Base-by-base conservation (phyloP, 2,113 vertebrate genomes). In the Amazona guildingii region DNA sequence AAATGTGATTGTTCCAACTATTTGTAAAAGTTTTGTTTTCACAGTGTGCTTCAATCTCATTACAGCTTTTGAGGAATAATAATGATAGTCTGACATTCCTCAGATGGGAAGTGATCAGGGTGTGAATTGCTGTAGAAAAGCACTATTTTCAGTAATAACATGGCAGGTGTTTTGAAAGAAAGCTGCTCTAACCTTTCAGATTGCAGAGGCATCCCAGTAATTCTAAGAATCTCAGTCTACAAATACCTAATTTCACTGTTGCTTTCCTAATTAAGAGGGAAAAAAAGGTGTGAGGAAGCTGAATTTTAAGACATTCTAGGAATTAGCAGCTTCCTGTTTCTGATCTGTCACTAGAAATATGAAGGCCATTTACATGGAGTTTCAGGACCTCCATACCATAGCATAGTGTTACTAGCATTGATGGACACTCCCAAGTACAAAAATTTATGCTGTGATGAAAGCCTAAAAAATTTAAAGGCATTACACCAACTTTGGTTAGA, bases 131-230 rank as follows among this genome's bases (percentile, higher is more conserved):
- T 83, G 49, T 57, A 92, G 86, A 73, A 82, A 84, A 89, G n/a
- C 52, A 57, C 21, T 90, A 48, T 87, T 94, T 95, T 49, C 44
- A 89, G 48, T 87, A 89, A 90, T 85, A 95, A 95, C 82, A 85
- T 3, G 17, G 81, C 93, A 97, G 89, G 81, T 95, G 70, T 95
- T 95, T 95, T 89, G 52, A 92, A 94, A 90, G 67, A 68, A 91
- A 79, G 80, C 48, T 95, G 44, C 48, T 94, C 49, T 84, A 94
- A 85, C 84, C 89, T 92, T 91, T 89, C 62, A 62, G 62, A 87
- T 92, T 89, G 81, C 64, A 72, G 55, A 95, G 69, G 21, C 90
- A 92, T 94, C 68, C n/a, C 64, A 87, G 74, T 73, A 89, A 91
- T 95, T 89, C 81, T 63, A 62, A 87, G 74, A 94, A 91, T 92